phyloP scores from a whole-genome alignment of 2,888 invertebrate species.

The Thera britannica region DNA sequence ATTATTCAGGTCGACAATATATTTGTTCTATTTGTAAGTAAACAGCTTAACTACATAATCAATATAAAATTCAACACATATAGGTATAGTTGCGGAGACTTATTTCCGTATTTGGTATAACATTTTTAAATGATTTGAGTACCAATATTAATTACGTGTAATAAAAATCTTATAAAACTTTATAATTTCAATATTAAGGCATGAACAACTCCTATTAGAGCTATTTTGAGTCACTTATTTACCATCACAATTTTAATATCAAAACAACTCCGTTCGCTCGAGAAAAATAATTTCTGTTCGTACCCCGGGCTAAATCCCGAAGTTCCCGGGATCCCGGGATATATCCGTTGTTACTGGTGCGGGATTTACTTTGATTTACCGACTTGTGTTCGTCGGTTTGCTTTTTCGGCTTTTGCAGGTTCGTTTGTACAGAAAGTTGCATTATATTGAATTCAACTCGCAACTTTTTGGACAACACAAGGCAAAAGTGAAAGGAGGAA shows the following conservation, averaged over 20 bases:
- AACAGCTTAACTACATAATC: no score
- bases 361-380: slow-evolving; percentile 64
- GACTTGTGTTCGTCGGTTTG: slow-evolving; percentile 47
- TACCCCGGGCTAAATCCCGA: slow-evolving; percentile 53
- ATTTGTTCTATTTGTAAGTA: no score
- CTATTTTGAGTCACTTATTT: slow-evolving; percentile 12
- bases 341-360: slow-evolving; percentile 55
- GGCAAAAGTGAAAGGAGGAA: no score
- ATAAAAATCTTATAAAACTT: no score
- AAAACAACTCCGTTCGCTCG: slow-evolving; percentile 16
- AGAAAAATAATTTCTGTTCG: slow-evolving; percentile 56
- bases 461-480: no score
- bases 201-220: slow-evolving; percentile 6
- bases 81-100: no score
- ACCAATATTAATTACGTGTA: neutral
- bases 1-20: no score
- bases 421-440: neutral
- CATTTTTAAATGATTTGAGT: neutral
- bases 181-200: neutral
- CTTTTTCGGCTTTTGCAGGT: slow-evolving; percentile 28
- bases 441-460: no score
- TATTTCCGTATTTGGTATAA: no score
- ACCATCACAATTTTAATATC: slow-evolving; percentile 25
- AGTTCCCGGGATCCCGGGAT: slow-evolving; percentile 48
- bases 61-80: no score